Conservation (phyloP, 2,797 vertebrate genomes). For the Aulostomus chinensis region DNA sequence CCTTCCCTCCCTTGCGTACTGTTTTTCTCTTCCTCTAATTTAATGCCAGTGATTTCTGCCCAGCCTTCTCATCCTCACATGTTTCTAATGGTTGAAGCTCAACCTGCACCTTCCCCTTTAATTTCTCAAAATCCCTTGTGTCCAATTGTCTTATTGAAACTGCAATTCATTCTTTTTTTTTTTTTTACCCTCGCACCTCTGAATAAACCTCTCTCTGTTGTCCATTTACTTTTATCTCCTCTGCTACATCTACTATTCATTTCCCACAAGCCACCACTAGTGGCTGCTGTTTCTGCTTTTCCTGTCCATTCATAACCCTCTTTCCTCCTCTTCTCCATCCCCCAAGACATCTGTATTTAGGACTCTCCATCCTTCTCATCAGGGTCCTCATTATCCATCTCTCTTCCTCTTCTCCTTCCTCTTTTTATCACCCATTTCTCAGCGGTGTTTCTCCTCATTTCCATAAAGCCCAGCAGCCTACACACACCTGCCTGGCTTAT, state of each 20-base stretch:
- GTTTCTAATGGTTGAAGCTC: constrained; percentile 30
- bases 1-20: constrained; percentile 28
- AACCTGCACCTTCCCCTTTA: constrained; percentile 11
- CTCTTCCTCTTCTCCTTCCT: constrained; percentile 10
- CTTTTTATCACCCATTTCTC: constrained; percentile 61
- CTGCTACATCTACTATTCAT: constrained; percentile 50
- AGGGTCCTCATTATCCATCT: constrained; percentile 63
- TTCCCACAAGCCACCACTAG: constrained; percentile 59
- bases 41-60: constrained; percentile 27
- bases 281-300: constrained; percentile 61
- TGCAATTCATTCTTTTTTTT: constrained; percentile 14
- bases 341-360: constrained; percentile 50
- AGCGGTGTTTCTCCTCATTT: constrained; percentile 63
- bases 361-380: constrained; percentile 59
- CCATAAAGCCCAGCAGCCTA: constrained; percentile 53
- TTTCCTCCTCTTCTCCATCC: constrained; percentile 11
- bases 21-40: constrained; percentile 21
- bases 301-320: constrained; percentile 44
- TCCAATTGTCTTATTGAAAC: constrained; percentile 35
- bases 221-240: constrained; percentile 30
- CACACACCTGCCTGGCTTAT: constrained; percentile 17
- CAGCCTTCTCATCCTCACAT: constrained; percentile 44
- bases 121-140: neutral
- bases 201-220: constrained; percentile 17
- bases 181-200: neutral